These are phyloP conservation scores for Tenthredo amoena DNA, from an alignment of 2,888 invertebrate species.

Conservation along the genomic window DNA sequence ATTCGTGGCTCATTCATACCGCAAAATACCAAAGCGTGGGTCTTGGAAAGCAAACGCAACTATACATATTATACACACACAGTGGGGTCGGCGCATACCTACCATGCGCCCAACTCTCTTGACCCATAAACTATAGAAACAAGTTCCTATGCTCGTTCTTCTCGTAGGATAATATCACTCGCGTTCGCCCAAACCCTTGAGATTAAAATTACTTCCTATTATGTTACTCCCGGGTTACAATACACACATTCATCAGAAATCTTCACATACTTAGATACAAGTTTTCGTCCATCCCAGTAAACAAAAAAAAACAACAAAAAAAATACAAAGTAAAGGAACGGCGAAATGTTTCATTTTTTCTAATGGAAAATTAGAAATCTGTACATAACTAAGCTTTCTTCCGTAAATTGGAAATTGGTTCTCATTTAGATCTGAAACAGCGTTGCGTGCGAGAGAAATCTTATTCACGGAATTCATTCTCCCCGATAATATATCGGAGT, in stretches of 20 bases:
- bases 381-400: neutral
- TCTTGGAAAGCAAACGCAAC: constrained; percentile 21
- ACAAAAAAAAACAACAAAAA: neutral
- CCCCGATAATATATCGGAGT: neutral
- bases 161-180: constrained; percentile 5
- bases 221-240: neutral
- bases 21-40: constrained; percentile 30
- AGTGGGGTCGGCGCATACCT: constrained; percentile 11
- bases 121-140: constrained; percentile 72
- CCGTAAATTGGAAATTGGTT: neutral
- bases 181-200: neutral
- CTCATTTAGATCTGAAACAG: neutral
- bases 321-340: neutral
- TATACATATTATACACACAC: neutral
- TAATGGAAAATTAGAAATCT: neutral
- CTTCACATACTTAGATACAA: neutral
- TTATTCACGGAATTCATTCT: neutral
- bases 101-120: constrained; percentile 58
- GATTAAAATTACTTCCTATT: constrained; percentile 33
- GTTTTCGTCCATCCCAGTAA: neutral
- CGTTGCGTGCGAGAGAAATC: neutral
- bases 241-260: neutral
- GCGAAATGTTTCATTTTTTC: neutral
- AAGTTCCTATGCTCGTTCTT: constrained; percentile 59
- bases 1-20: constrained; percentile 34